Percentiles rank a stretch among this genome's conserved stretches.
Conservation (phyloP, 2,888 invertebrate genomes). For the Lycaena phlaeas region DNA sequence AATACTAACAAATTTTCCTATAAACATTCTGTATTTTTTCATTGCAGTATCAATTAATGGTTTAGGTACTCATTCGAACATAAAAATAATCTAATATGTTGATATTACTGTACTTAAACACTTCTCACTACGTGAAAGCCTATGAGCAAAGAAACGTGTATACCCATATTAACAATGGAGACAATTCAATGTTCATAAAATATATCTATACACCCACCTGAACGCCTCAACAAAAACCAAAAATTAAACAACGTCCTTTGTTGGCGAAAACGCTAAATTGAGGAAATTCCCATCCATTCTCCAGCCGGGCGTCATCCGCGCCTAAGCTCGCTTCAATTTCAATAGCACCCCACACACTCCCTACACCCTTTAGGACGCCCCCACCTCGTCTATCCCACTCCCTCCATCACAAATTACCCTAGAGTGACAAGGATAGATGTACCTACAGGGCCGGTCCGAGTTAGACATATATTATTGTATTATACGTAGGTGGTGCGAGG, state of each 20-base stretch:
- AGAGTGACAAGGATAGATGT: constrained; percentile 35
- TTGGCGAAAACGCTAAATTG: constrained; percentile 72
- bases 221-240: constrained; percentile 60
- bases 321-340: constrained; percentile 73
- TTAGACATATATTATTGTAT: constrained; percentile 73
- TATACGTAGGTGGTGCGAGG: constrained; percentile 70
- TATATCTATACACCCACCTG: constrained; percentile 36
- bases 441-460: constrained; percentile 71
- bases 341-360: constrained; percentile 69
- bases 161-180: constrained; percentile 8
- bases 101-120: too few species aligned
- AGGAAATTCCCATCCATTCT: constrained; percentile 74
- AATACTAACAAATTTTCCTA: too few species aligned
- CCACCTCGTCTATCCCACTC: constrained; percentile 45
- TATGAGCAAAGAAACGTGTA: not conserved
- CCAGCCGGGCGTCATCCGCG: constrained; percentile 72
- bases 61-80: too few species aligned
- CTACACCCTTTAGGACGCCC: constrained; percentile 72
- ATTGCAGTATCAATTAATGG: too few species aligned
- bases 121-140: not conserved
- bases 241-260: constrained; percentile 72
- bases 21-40: too few species aligned
- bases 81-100: too few species aligned
- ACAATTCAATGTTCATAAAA: not conserved
- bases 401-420: constrained; percentile 20